Evolutionary conservation across 2,797 vertebrate genomes (phyloP), one percentile per base, ranked within the genome.

Genomic region (Coregonus sp.): DNA sequence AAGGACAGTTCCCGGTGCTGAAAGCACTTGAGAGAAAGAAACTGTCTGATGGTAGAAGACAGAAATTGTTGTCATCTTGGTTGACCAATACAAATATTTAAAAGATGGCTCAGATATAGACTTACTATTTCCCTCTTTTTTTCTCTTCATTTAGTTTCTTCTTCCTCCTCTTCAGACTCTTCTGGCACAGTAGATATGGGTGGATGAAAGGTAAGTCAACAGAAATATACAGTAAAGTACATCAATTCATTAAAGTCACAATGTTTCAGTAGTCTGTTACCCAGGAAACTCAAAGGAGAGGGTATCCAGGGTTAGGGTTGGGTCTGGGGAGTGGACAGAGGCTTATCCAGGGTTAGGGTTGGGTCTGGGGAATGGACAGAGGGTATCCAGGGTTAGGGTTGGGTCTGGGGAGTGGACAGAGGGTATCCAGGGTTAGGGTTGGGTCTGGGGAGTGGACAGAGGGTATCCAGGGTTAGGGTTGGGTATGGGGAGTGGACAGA

Each of bases 1-100:
- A 54, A 65, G 69, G 76, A 76, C 75, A 79, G 77, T 81, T 88
- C 82, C 85, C 74, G 85, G 84, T 90, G 82, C 87, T 89, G 89
- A 87, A 70, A 75, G 71, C 54, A 5, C 54, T 59, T 59, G 25
- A 25, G 25, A 25, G 25, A 25, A 61, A 61, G 6, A 25, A 61
- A 20, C n/a, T 63, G 20, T 15, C 16, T 72, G 37, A 65, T 78
- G 70, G 71, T 11, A 80, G 20, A 76, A 35, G 4, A 63, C n/a
- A 1, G n/a, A 29, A 14, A 74, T 59, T 35, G 31, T 9, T 54
- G 47, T 54, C 2, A 31, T 68, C 47, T 14, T 67, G 29, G 70
- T 74, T 63, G 76, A 75, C 73, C 33, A 80, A 81, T 2, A 66
- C 9, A 78, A 69, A 79, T n/a, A 25, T 72, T 18, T 75, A 70